These are phyloP conservation scores for Epicampocera succincta DNA, from an alignment of 2,888 invertebrate genomes.

Conservation along the genomic window DNA sequence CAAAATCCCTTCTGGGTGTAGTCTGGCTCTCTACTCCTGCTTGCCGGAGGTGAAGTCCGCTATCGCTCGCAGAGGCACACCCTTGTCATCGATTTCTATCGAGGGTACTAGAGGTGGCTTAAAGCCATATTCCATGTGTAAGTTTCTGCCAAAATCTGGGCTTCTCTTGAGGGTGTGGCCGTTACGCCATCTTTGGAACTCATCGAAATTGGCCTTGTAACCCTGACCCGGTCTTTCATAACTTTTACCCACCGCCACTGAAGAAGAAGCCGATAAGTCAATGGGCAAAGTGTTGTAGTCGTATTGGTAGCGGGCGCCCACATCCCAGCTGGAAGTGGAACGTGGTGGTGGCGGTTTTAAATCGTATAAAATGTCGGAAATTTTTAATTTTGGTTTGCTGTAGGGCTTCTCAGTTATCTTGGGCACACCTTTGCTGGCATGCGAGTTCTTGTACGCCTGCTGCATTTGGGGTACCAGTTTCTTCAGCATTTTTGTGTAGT, in stretches of 20 bases:
- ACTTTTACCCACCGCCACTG: slow-evolving; percentile 83
- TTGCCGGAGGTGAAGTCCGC: slow-evolving; percentile 45
- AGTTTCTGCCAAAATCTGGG: slow-evolving; percentile 84
- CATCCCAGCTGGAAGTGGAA: slow-evolving; percentile 74
- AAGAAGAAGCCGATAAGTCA: slow-evolving; percentile 73
- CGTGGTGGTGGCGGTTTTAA: slow-evolving; percentile 76
- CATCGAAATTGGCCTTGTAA: slow-evolving; percentile 78
- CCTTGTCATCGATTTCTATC: slow-evolving; percentile 89
- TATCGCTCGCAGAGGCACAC: slow-evolving; percentile 83
- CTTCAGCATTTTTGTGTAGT: slow-evolving; percentile 77
- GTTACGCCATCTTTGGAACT: slow-evolving; percentile 80
- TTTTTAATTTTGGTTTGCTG: slow-evolving; percentile 73
- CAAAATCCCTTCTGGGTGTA: too few relatives aligned
- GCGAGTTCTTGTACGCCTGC: slow-evolving; percentile 51
- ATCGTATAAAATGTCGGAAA: slow-evolving; percentile 76
- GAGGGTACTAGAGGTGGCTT: slow-evolving; percentile 92
- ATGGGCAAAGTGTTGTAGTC: slow-evolving; percentile 78
- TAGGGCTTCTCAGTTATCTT: slow-evolving; percentile 47
- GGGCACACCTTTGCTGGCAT: slow-evolving; percentile 37
- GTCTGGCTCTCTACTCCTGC: slow-evolving; percentile 30
- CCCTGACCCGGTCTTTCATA: slow-evolving; percentile 82
- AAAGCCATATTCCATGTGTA: slow-evolving; percentile 91
- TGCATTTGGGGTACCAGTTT: slow-evolving; percentile 75
- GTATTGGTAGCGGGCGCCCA: slow-evolving; percentile 77
- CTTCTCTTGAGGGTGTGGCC: slow-evolving; percentile 83